These are phyloP conservation scores for Lasioglossum lativentre DNA, from an alignment of 2,888 invertebrate genomes.

Conservation along the genomic window DNA sequence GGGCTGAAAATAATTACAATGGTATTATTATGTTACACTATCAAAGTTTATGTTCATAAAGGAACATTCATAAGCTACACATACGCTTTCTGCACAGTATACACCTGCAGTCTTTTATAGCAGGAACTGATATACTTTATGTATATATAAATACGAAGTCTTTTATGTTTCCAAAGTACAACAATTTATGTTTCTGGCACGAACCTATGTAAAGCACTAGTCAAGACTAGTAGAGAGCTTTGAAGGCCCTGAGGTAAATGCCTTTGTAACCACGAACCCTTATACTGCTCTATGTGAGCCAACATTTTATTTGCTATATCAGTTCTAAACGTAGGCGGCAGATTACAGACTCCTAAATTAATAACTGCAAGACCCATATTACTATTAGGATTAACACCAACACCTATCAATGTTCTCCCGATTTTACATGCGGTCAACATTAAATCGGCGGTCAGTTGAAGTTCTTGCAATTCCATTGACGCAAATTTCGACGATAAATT, in stretches of 20 bases:
- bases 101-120: conserved; percentile 56
- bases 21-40: conserved; percentile 1
- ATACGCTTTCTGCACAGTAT: conserved; percentile 29
- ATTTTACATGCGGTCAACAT: conserved; percentile 87
- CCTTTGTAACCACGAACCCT: conserved; percentile 86
- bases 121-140: conserved; percentile 54
- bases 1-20: conserved; percentile 24
- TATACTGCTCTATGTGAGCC: conserved; percentile 86
- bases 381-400: conserved; percentile 86
- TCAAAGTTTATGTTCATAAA: conserved; percentile 27
- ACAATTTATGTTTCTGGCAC: conserved; percentile 82
- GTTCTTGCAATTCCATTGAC: conserved; percentile 85
- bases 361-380: conserved; percentile 87
- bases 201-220: conserved; percentile 85
- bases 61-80: conserved; percentile 52
- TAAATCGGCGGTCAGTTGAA: conserved; percentile 87
- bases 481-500: conserved; percentile 83
- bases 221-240: conserved; percentile 85
- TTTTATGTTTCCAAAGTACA: conserved; percentile 34
- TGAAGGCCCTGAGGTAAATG: conserved; percentile 86
- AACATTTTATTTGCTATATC: conserved; percentile 88
- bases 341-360: conserved; percentile 87
- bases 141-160: conserved; percentile 44
- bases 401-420: conserved; percentile 86
- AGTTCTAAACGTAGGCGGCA: conserved; percentile 88